Base-by-base conservation (phyloP, 1,140 invertebrate species). In the Achatina immaculata region DNA sequence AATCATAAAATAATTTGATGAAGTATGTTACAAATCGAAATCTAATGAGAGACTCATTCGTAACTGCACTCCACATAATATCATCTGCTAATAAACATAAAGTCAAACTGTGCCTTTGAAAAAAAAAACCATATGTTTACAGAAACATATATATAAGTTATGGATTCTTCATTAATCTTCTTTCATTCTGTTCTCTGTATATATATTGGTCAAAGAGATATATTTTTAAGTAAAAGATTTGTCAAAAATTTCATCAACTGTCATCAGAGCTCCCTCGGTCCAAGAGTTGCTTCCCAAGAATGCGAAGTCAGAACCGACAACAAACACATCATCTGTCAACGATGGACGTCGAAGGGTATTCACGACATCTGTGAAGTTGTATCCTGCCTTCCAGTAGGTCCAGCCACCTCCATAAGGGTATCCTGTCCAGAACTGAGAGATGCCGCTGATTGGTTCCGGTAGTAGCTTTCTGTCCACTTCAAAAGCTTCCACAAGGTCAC, bases 301-400 rank as follows among this genome's bases (percentile, higher is more conserved):
- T 31, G 62, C 62, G 40, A 11, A 45, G 31, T 78, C 76, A 43
- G 58, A n/a, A 19, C 76, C 76, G 1, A 78, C 76, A 34, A 78
- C 51, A 45, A 45, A 78, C 40, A 78, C 65, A n/a, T 78, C 76
- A 68, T 78, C 62, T 3, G 4, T 6, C 21, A 31, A 40, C 1
- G 76, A 78, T 48, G 76, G 76, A 31, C 42, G 58, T 43, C 42
- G 38, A 1, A 68, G 11, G 38, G n/a, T 48, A 7, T 21, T 1
- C 9, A 4, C 45, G 24, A 68, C 58, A 1, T 78, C 65, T 14
- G 45, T 21, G 43, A 36, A 62, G n/a, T 36, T 24, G 34, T 38
- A 68, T 16, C 76, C 76, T 3, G 76, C 48, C 24, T 62, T 66
- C 40, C 42, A 78, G 1, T 48, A 14, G 19, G 31, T 43, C 40